Evolutionary conservation across 2,797 vertebrate species (phyloP).

Genomic region (Gorsachius magnificus): DNA sequence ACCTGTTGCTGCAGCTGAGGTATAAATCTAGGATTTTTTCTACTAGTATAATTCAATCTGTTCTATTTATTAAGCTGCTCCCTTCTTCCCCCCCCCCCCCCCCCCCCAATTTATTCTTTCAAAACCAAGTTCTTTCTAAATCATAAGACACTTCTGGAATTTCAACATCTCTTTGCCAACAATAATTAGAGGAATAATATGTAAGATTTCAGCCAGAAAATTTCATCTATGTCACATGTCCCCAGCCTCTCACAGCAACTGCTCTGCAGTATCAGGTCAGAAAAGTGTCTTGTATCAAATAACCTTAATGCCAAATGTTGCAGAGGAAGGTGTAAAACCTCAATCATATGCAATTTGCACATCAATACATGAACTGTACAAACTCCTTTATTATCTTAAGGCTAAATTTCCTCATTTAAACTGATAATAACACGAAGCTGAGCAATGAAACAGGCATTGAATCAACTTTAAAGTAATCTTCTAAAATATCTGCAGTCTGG

Average conservation of each 20-base stretch:
- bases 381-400: not conserved
- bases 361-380: not conserved
- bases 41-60: not conserved
- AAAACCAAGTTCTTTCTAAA: not conserved
- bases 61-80: not conserved
- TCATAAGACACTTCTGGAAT: slow-evolving; percentile 37
- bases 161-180: not conserved
- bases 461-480: not conserved
- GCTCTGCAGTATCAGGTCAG: slow-evolving; percentile 1
- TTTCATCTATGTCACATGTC: slow-evolving; percentile 57
- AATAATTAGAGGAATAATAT: slow-evolving; percentile 47
- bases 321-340: slow-evolving; percentile 23
- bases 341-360: not conserved
- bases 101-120: not conserved
- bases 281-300: slow-evolving; percentile 10
- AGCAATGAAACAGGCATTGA: not conserved
- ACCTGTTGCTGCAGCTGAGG: not conserved
- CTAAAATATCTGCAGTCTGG: not conserved
- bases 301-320: not conserved
- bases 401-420: not conserved
- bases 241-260: slow-evolving; percentile 34
- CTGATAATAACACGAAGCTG: not conserved
- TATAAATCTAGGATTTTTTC: not conserved
- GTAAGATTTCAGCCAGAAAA: slow-evolving; percentile 55
- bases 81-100: no score